Evolutionary conservation across 2,113 vertebrate species (phyloP), one percentile per base, ranked within the genome.

Genomic region (Taurulus bubalis): DNA sequence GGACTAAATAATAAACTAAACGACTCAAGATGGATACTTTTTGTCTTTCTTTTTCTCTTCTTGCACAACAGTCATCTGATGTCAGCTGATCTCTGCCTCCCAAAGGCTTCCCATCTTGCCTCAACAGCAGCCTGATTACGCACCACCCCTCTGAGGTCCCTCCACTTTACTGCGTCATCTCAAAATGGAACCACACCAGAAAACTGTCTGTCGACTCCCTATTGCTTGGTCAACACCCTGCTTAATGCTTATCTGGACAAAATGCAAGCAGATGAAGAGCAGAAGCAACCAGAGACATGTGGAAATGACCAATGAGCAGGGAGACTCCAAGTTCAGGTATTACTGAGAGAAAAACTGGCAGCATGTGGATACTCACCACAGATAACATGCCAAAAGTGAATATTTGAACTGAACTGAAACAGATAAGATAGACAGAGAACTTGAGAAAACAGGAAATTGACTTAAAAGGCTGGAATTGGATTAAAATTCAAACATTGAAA

Each of bases 401-500:
- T 77, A 51, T n/a, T 71, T 79, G 26, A 72, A 84, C 24, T 32
- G 45, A 79, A 71, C 30, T 56, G 53, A 78, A 51, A 59, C 28
- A 47, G 67, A 79, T 83, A 45, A 15, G 60, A 80, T 20, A 55
- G 38, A 85, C 34, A 55, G 55, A 69, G 6, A 47, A 47, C n/a
- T 26, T 49, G 53, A 62, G n/a, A n/a, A 60, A 67, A 73, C 79
- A 84, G 80, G 87, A 84, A 86, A 84, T 59, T 82, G 67, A 83
- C 51, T 1, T 64, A 85, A 80, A 75, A 49, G 8, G 40, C 4
- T 15, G 70, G 78, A 84, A 73, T 51, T 47, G 70, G 76, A 78
- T 64, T 74, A 73, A 80, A 71, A 88, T 83, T 86, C 66, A 75
- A 80, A 82, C 80, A 88, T 72, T 79, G 86, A 85, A 83, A 83